A percentile compares a stretch with the other conserved stretches of the same genome.
Evolutionary conservation across 2,797 vertebrate species (phyloP).

Genomic region (Selene dorsalis): DNA sequence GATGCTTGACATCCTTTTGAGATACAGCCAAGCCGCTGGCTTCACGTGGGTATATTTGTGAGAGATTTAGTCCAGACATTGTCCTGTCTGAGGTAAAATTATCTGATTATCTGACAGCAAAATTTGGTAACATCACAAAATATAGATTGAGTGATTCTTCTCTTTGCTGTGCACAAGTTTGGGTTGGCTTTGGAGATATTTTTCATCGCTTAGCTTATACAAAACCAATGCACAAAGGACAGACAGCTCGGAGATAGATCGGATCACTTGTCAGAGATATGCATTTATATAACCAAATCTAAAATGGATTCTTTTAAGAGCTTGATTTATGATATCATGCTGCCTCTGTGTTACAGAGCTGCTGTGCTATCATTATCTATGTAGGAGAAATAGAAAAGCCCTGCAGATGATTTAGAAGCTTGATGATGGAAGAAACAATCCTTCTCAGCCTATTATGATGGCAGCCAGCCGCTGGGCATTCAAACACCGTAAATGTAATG

Average conservation of each 20-base stretch:
- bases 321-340: slow-evolving; percentile 67
- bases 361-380: slow-evolving; percentile 61
- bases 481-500: slow-evolving; percentile 68
- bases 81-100: slow-evolving; percentile 35
- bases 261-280: slow-evolving; percentile 32
- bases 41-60: slow-evolving; percentile 27
- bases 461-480: slow-evolving; percentile 68
- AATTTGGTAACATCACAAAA: slow-evolving; percentile 18
- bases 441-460: slow-evolving; percentile 63
- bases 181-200: slow-evolving; percentile 6
- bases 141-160: slow-evolving; percentile 17
- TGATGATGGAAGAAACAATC: slow-evolving; percentile 68
- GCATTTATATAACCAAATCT: slow-evolving; percentile 43
- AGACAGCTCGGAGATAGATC: slow-evolving; percentile 38
- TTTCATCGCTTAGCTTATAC: slow-evolving; percentile 4
- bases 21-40: slow-evolving; percentile 31
- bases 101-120: slow-evolving; percentile 42
- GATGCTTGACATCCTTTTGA: slow-evolving; percentile 40
- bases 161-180: slow-evolving; percentile 14
- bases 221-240: slow-evolving; percentile 38
- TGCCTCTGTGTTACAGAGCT: slow-evolving; percentile 48
- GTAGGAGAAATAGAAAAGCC: slow-evolving; percentile 63
- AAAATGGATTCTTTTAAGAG: slow-evolving; percentile 49
- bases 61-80: slow-evolving; percentile 41
- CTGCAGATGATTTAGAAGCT: slow-evolving; percentile 72